Percentiles rank a stretch among this genome's conserved stretches.
Conservation (phyloP, 2,113 vertebrate genomes). For the Perca flavescens region DNA sequence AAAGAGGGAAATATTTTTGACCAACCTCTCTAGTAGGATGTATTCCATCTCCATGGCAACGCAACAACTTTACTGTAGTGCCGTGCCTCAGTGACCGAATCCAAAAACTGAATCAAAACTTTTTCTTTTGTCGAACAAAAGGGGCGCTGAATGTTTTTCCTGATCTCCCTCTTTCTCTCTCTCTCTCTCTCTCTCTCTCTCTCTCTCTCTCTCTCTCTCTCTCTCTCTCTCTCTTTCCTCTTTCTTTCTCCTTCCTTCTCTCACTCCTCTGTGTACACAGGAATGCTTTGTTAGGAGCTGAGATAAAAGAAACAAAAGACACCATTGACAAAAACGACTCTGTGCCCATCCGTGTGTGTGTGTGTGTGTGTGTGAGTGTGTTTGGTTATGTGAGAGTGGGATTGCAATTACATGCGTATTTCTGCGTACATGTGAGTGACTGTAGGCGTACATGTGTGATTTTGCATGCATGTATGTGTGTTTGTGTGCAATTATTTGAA, state of each 20-base stretch:
- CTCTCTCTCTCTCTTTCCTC: conserved; percentile 29
- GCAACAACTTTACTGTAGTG: conserved; percentile 35
- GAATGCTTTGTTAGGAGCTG: conserved; percentile 82
- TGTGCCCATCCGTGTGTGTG: conserved; percentile 59
- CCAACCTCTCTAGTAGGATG: conserved; percentile 73
- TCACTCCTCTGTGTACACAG: conserved; percentile 76
- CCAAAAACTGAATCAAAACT: conserved; percentile 63
- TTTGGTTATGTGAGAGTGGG: conserved; percentile 44
- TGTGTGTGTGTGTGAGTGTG: conserved; percentile 36
- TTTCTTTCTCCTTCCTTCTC: conserved; percentile 28
- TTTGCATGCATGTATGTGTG: conserved; percentile 5
- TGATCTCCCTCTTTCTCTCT: conserved; percentile 40
- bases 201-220: conserved; percentile 40
- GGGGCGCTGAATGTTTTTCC: conserved; percentile 55
- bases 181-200: conserved; percentile 23
- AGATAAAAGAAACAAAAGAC: conserved; percentile 85
- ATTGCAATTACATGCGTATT: conserved; percentile 44
- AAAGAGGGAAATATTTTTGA: conserved; percentile 35
- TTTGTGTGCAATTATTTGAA: conserved; percentile 20
- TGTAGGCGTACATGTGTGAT: conserved; percentile 17
- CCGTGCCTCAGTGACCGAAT: conserved; percentile 41
- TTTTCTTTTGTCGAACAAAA: conserved; percentile 63
- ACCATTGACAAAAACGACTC: conserved; percentile 81
- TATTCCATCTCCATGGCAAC: conserved; percentile 77
- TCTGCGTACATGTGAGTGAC: conserved; percentile 1